These are phyloP conservation scores for Eupithecia inturbata DNA, from an alignment of 2,888 invertebrate species.

Conservation along the genomic window DNA sequence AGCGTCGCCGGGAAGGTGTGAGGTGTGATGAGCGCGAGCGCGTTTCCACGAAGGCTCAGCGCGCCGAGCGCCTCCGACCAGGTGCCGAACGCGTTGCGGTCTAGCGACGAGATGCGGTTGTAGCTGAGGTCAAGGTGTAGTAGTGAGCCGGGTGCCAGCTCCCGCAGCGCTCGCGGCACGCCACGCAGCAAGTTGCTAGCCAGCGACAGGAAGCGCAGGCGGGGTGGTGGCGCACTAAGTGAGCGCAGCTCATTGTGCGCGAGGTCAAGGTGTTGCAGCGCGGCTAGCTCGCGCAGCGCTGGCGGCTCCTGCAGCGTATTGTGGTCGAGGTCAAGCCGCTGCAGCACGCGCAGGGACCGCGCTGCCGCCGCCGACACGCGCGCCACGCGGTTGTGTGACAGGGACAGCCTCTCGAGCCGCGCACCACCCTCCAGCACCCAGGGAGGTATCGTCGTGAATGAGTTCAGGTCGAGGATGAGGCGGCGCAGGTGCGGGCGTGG, in stretches of 20 bases:
- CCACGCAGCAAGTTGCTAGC: slow-evolving; percentile 88
- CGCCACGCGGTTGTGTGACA: slow-evolving; percentile 88
- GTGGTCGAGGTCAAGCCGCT: slow-evolving; percentile 88
- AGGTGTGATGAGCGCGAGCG: slow-evolving; percentile 86
- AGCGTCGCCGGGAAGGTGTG: slow-evolving; percentile 88
- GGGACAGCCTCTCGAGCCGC: slow-evolving; percentile 88
- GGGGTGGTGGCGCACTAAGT: slow-evolving; percentile 78
- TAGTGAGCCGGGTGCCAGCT: slow-evolving; percentile 84
- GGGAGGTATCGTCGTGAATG: slow-evolving; percentile 85
- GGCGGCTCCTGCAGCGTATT: slow-evolving; percentile 87
- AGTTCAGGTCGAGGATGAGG: slow-evolving; percentile 90
- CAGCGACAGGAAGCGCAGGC: slow-evolving; percentile 87
- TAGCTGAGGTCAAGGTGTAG: slow-evolving; percentile 91
- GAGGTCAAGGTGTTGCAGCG: slow-evolving; percentile 89
- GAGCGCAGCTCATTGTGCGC: slow-evolving; percentile 89
- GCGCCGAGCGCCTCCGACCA: slow-evolving; percentile 91
- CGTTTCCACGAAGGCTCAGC: slow-evolving; percentile 90
- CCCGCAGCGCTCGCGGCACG: slow-evolving; percentile 86
- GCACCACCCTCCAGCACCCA: slow-evolving; percentile 86
- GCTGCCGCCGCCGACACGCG: slow-evolving; percentile 84
- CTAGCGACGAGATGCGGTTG: slow-evolving; percentile 88
- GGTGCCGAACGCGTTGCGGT: slow-evolving; percentile 86
- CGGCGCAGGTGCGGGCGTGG: slow-evolving; percentile 88
- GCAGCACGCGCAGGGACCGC: slow-evolving; percentile 83
- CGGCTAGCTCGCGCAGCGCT: slow-evolving; percentile 84